Conservation (phyloP, 2,797 vertebrate species). For the Oceanodroma leucorhoa region DNA sequence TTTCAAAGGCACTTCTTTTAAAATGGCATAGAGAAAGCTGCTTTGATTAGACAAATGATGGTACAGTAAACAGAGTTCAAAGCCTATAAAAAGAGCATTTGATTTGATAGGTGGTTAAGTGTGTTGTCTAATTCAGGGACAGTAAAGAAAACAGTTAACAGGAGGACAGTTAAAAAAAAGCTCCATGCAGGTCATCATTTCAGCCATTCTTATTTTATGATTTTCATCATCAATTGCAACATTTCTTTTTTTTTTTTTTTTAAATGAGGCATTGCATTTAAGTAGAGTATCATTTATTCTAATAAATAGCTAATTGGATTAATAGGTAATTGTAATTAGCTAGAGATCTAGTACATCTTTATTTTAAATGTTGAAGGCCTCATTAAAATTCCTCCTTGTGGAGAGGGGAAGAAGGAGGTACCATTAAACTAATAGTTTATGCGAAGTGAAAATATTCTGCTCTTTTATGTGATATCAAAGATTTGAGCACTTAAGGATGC, state of each 20-base stretch:
- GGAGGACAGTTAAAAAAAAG: neutral
- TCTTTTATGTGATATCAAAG: neutral
- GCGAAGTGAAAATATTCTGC: neutral
- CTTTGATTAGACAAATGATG: neutral
- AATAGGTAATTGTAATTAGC: constrained; percentile 11
- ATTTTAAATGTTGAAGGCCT: neutral
- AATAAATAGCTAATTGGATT: neutral
- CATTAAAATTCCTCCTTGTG: constrained; percentile 3
- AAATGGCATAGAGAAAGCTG: neutral
- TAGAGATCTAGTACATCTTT: neutral
- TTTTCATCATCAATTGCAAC: neutral
- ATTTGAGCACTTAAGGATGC: neutral
- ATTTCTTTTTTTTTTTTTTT: neutral
- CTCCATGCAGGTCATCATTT: neutral
- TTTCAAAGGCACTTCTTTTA: neutral
- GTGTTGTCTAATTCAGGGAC: neutral
- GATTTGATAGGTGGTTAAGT: neutral
- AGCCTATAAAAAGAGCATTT: neutral
- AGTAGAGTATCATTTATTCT: neutral
- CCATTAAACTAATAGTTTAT: neutral
- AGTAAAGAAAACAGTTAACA: neutral
- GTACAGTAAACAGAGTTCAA: neutral
- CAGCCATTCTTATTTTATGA: neutral
- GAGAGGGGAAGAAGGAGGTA: neutral
- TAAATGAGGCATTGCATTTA: neutral